These are phyloP conservation scores for Selenia dentaria DNA, from an alignment of 2,888 invertebrate genomes.

Conservation along the genomic window DNA sequence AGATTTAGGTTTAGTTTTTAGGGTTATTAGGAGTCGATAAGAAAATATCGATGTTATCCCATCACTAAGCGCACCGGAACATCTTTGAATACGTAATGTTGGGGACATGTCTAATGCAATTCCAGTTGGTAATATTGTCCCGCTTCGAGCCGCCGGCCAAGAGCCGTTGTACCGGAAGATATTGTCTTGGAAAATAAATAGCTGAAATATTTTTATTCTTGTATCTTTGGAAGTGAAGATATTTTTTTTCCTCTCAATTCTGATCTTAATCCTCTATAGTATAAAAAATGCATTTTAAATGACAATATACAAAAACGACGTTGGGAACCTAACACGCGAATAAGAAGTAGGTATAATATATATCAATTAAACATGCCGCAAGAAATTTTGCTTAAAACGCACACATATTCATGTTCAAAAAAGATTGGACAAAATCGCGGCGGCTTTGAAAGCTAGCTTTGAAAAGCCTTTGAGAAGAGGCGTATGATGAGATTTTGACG, in stretches of 20 bases:
- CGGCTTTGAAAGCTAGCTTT: neutral
- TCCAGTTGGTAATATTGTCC: conserved; percentile 30
- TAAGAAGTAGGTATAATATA: too few species aligned
- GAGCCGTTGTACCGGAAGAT: conserved; percentile 9
- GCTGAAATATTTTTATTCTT: neutral
- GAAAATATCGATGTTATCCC: neutral
- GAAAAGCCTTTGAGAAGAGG: neutral
- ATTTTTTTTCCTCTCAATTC: too few species aligned
- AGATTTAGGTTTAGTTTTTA: too few species aligned
- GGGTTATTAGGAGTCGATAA: too few species aligned
- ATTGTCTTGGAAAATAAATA: conserved; percentile 14
- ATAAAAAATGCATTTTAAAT: too few species aligned
- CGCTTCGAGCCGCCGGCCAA: conserved; percentile 1
- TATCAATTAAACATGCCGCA: too few species aligned
- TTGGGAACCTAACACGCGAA: too few species aligned
- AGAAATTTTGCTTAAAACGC: too few species aligned
- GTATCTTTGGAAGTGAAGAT: neutral
- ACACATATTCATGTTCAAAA: neutral
- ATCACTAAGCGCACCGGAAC: conserved; percentile 12
- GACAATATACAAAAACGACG: too few species aligned
- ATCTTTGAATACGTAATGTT: conserved; percentile 36
- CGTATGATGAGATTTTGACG: neutral
- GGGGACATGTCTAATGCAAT: conserved; percentile 36
- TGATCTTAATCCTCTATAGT: too few species aligned
- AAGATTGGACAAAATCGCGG: neutral